A percentile compares a stretch with the other conserved stretches of the same genome.
Conservation (phyloP, 2,888 invertebrate species). For the Drosophila kambysellisi region DNA sequence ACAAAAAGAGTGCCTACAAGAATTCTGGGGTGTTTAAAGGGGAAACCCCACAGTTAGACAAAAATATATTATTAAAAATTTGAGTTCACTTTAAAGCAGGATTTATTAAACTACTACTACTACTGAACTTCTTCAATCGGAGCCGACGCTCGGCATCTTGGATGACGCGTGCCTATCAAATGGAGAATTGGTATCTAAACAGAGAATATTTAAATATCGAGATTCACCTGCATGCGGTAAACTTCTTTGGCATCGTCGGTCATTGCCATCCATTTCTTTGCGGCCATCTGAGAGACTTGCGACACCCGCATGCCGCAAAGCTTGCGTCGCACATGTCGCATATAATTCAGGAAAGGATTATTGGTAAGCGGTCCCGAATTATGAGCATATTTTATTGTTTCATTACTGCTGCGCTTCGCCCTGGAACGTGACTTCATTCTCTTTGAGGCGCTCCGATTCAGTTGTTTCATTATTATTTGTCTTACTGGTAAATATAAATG, state of each 20-base stretch:
- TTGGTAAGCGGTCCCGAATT: too few relatives aligned
- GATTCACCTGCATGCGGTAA: not conserved
- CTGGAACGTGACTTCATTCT: too few relatives aligned
- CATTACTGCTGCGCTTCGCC: too few relatives aligned
- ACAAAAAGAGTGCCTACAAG: not conserved
- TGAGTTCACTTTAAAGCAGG: too few relatives aligned
- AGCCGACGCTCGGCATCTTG: accelerated
- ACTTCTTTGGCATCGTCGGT: too few relatives aligned
- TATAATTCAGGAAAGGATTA: too few relatives aligned
- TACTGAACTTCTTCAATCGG: not conserved
- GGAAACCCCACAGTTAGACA: too few relatives aligned
- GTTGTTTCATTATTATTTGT: not conserved
- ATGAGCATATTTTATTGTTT: too few relatives aligned
- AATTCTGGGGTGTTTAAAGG: not conserved
- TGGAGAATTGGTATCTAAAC: not conserved
- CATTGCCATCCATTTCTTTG: not conserved
- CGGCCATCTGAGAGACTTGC: accelerated
- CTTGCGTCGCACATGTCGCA: too few relatives aligned
- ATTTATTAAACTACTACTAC: not conserved
- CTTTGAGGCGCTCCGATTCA: too few relatives aligned
- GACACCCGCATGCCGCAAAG: too few relatives aligned
- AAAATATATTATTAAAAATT: too few relatives aligned
- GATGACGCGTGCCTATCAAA: not conserved
- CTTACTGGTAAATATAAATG: not conserved
- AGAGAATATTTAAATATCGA: not conserved